These are phyloP conservation scores for Nesometra sesokonis DNA, from an alignment of 35 echinoderm and acorn worm species.

Conservation along the genomic window DNA sequence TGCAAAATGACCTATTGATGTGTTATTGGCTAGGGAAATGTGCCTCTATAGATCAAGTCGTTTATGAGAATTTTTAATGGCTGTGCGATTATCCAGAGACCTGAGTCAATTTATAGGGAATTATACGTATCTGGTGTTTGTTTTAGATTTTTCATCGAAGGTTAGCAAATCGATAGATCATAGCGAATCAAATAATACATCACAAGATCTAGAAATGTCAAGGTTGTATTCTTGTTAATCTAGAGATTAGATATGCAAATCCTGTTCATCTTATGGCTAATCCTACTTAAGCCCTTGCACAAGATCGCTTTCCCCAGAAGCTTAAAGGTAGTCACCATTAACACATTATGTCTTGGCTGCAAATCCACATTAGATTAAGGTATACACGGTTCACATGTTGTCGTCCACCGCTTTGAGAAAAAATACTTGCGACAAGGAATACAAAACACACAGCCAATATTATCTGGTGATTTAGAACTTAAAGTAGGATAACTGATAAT, in stretches of 20 bases:
- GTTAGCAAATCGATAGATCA: neutral
- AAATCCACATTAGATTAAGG: neutral
- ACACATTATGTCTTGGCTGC: neutral
- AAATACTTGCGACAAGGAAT: neutral
- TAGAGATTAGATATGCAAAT: neutral
- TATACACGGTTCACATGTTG: neutral
- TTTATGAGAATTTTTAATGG: neutral
- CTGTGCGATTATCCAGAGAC: neutral
- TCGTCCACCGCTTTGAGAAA: neutral
- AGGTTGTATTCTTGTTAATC: neutral
- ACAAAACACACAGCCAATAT: neutral
- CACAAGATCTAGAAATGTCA: neutral
- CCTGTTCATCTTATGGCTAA: neutral
- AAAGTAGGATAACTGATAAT: neutral
- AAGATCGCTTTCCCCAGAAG: neutral
- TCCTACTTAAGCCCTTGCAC: neutral
- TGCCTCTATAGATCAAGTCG: neutral
- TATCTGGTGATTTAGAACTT: neutral
- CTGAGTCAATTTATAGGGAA: neutral
- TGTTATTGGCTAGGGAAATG: neutral
- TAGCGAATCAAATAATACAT: neutral
- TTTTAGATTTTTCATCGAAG: neutral
- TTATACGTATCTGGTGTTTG: neutral
- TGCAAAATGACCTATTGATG: neutral
- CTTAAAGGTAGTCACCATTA: neutral